Base-by-base conservation (phyloP, 2,113 vertebrate genomes). In the Abramis brama region DNA sequence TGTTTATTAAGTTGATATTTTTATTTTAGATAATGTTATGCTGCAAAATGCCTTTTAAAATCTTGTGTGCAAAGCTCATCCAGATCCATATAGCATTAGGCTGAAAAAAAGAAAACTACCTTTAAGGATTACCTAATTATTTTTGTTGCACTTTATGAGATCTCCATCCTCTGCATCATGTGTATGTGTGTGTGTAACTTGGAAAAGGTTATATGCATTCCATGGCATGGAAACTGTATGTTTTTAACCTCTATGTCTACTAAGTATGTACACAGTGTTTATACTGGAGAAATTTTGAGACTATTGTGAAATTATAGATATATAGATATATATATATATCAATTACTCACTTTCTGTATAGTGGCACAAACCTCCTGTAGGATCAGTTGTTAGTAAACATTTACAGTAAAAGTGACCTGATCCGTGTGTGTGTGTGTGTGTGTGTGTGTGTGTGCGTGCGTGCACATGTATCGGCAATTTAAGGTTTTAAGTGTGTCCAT, bases 181-280 rank as follows among this genome's bases (percentile, higher is more conserved):
- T 74, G 62, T 68, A 39, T 36, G 30, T 79, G 30, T 71, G 84
- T 71, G 76, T 8, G 43, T 7, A 33, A 59, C 45, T 47, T 66
- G 59, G 6, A 52, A 76, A 70, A 64, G 39, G 13, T 0, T 50
- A n/a, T 64, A 66, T 36, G 64, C 62, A 81, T 82, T 70, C 68
- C 43, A 70, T 55, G 80, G 80, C 80, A 82, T 82, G 80, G 64
- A 82, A 82, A 68, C 62, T 36, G 9, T 79, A 39, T 66, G 79
- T 70, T 82, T 57, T 68, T 82, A 82, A 68, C 59, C 43, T 81
- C 25, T 81, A 27, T 80, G 78, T 80, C 59, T 23, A 55, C 74
- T 82, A 50, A 82, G 60, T 66, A 66, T 66, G 79, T 70, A 82
- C 36, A 80, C 62, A 33, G 45, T 70, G 60, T 82, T 52, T 47